Evolutionary conservation across 30 jellyfish, hydroid and myxozoan species (phyloP).

Genomic region (Phacellophora camtschatica): DNA sequence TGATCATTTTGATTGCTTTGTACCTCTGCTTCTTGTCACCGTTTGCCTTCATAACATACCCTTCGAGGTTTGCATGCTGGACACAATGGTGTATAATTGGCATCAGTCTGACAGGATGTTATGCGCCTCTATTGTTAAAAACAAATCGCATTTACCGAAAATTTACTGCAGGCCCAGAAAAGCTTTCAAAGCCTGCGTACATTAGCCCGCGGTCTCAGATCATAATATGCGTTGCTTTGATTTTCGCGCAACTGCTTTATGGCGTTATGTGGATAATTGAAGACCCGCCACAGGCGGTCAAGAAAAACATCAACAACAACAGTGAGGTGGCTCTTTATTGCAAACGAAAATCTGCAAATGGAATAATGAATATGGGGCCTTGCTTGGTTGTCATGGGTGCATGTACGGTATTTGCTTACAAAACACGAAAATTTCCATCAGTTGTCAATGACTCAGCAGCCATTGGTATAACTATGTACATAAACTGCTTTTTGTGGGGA

Average conservation of each 20-base stretch:
- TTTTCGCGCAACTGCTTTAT: conserved; percentile 62
- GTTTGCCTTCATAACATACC: conserved; percentile 19
- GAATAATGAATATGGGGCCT: conserved; percentile 57
- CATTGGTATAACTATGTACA: conserved; percentile 88
- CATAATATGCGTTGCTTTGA: conserved; percentile 54
- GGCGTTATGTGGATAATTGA: conserved; percentile 81
- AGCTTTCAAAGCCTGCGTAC: conserved; percentile 26
- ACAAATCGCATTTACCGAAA: conserved; percentile 87
- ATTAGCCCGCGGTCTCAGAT: conserved; percentile 84
- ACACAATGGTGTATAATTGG: conserved; percentile 76
- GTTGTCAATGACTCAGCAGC: conserved; percentile 78
- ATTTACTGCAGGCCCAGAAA: conserved; percentile 51
- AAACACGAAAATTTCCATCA: conserved; percentile 90
- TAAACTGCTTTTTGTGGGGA: conserved; percentile 82
- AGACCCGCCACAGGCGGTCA: conserved; percentile 54
- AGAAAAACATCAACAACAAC: neutral
- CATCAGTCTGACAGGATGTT: conserved; percentile 73
- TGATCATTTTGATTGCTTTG: conserved; percentile 57
- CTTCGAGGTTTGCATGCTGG: conserved; percentile 47
- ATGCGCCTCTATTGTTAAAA: conserved; percentile 83
- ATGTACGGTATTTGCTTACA: conserved; percentile 82
- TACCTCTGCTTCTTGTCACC: conserved; percentile 68
- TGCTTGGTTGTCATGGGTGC: conserved; percentile 74
- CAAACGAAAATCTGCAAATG: conserved; percentile 9
- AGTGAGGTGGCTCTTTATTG: conserved; percentile 48